A percentile compares a stretch with the other conserved stretches of the same genome.
Conservation (phyloP, 35 echinoderm and acorn worm species). For the Chiridota heheva region DNA sequence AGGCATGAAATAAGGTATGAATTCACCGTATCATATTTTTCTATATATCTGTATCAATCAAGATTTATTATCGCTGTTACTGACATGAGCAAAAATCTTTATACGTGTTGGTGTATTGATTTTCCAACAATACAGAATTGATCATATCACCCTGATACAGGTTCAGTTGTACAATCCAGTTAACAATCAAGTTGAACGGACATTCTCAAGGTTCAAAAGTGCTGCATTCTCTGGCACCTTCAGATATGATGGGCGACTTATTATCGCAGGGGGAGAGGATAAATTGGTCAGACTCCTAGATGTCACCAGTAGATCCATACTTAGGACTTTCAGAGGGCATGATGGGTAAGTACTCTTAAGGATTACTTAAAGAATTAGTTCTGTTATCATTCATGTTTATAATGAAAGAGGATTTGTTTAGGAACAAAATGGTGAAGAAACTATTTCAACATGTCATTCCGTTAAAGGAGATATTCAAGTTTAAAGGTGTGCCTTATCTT, state of each 20-base stretch:
- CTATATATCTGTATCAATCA: neutral
- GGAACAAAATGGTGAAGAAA: too few species aligned
- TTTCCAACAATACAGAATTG: neutral
- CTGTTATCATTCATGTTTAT: neutral
- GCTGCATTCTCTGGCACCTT: slow-evolving; percentile 79
- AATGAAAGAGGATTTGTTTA: neutral
- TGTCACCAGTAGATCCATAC: slow-evolving; percentile 63
- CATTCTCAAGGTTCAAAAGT: slow-evolving; percentile 79
- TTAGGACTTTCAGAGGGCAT: slow-evolving; percentile 91
- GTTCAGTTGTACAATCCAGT: slow-evolving; percentile 84
- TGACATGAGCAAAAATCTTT: neutral
- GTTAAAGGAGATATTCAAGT: too few species aligned
- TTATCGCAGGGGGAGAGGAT: slow-evolving; percentile 92
- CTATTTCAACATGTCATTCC: too few species aligned
- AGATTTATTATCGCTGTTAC: neutral
- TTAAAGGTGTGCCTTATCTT: too few species aligned
- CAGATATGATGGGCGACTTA: slow-evolving; percentile 77
- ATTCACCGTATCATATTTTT: neutral
- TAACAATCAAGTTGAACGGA: slow-evolving; percentile 86
- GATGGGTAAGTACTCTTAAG: slow-evolving; percentile 53
- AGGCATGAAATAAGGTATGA: neutral
- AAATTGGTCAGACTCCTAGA: slow-evolving; percentile 73
- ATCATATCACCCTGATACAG: slow-evolving; percentile 20
- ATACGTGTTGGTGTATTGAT: neutral
- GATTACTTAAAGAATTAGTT: neutral